Percentiles rank a stretch among this genome's conserved stretches.
Evolutionary conservation across 2,113 vertebrate genomes (phyloP).

Genomic region (Ovibos moschatus): DNA sequence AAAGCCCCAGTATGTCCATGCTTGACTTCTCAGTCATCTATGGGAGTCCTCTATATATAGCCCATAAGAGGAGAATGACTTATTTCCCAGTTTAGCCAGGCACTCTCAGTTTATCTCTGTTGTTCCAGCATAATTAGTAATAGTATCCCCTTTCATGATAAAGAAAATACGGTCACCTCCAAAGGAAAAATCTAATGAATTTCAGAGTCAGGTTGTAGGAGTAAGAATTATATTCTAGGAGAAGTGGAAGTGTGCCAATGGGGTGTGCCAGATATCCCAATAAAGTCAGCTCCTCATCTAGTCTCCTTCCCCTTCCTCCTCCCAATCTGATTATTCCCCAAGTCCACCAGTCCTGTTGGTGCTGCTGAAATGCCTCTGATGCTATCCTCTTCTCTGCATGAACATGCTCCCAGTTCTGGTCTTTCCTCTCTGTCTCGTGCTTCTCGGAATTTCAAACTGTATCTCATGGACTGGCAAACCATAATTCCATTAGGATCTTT

Average conservation of each 20-base stretch:
- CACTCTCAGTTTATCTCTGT: not conserved
- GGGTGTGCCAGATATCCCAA: not conserved
- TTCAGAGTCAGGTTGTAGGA: not conserved
- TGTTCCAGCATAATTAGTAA: not conserved
- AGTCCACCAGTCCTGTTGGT: not conserved
- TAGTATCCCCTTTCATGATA: not conserved
- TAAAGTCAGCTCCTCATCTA: not conserved
- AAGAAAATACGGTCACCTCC: not conserved
- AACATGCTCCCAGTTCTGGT: not conserved
- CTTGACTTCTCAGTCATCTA: not conserved
- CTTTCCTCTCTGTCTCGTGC: not conserved
- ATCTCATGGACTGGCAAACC: not conserved
- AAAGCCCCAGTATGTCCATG: not conserved
- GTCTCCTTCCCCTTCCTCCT: not conserved
- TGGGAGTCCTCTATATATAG: not conserved
- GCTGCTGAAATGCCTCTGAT: not conserved
- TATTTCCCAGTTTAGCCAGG: not conserved
- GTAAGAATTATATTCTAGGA: not conserved
- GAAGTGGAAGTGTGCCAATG: not conserved
- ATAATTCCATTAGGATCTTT: not conserved
- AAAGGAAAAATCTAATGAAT: not conserved
- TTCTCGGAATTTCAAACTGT: not conserved
- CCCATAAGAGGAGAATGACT: not conserved
- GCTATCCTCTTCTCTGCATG: not conserved
- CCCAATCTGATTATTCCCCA: not conserved